Evolutionary conservation across 2,888 invertebrate species (phyloP).

Genomic region (Vannuccia rotundouncinata): DNA sequence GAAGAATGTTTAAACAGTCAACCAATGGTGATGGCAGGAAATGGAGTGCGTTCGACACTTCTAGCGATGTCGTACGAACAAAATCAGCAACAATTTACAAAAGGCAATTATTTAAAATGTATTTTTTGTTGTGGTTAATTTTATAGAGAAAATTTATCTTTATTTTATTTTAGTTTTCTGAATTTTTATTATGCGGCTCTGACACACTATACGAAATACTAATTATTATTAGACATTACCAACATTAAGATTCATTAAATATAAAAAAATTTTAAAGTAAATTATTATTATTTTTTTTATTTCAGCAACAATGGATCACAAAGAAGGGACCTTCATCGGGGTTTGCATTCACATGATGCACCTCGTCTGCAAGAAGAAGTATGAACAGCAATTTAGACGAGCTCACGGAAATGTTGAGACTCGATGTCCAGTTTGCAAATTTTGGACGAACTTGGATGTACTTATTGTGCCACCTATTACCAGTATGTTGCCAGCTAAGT

Average conservation of each 20-base stretch:
- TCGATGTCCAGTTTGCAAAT: neutral
- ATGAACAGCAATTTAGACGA: conserved; percentile 35
- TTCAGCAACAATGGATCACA: conserved; percentile 53
- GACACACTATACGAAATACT: too few species aligned
- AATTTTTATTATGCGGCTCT: too few species aligned
- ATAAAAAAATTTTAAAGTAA: too few species aligned
- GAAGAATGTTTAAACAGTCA: neutral
- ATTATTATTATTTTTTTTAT: too few species aligned
- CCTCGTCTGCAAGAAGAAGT: conserved; percentile 80
- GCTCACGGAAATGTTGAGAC: neutral
- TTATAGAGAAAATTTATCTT: too few species aligned
- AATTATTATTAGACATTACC: too few species aligned
- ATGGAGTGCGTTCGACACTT: neutral
- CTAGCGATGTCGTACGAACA: too few species aligned
- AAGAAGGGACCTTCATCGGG: conserved; percentile 72
- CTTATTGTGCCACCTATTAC: neutral
- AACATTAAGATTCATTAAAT: too few species aligned
- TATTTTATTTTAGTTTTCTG: too few species aligned
- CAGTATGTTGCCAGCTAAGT: neutral
- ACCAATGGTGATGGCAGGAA: neutral
- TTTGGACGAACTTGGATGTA: neutral
- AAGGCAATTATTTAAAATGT: too few species aligned
- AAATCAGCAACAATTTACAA: too few species aligned
- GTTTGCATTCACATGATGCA: conserved; percentile 98
- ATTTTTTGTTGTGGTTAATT: too few species aligned